Conservation (phyloP, 2,113 vertebrate species). For the Tretioscincus oriximinensis region DNA sequence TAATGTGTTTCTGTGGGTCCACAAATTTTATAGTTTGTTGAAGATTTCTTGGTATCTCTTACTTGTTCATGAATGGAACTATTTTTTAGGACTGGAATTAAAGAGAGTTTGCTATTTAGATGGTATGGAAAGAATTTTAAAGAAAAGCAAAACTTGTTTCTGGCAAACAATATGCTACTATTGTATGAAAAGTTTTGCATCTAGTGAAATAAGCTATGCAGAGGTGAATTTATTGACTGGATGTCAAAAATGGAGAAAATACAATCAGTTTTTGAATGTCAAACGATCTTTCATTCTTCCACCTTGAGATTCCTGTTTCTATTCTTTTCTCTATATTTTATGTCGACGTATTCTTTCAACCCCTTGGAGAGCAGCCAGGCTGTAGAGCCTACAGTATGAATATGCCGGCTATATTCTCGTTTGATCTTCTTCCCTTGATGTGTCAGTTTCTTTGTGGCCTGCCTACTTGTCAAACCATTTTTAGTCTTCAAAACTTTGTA, state of each 20-base stretch:
- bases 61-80: neutral
- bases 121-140: neutral
- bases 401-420: conserved; percentile 63
- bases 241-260: conserved; percentile 61
- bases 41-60: neutral
- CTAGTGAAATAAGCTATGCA: conserved; percentile 56
- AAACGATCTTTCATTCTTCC: conserved; percentile 70
- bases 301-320: conserved; percentile 71
- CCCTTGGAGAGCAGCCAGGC: conserved; percentile 69
- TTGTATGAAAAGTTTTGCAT: conserved; percentile 45
- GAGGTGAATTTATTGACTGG: conserved; percentile 61
- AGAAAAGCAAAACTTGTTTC: conserved; percentile 10
- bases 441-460: conserved; percentile 75
- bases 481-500: conserved; percentile 73
- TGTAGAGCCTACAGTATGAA: conserved; percentile 63
- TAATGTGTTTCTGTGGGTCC: neutral
- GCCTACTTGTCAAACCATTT: conserved; percentile 75
- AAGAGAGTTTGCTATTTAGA: neutral
- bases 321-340: conserved; percentile 71
- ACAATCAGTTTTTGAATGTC: conserved; percentile 65
- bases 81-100: neutral
- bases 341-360: conserved; percentile 72
- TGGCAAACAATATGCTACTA: neutral
- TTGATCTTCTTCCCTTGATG: conserved; percentile 79
- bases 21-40: neutral